Evolutionary conservation across 2,888 invertebrate genomes (phyloP).

Genomic region (Therioaphis trifolii): DNA sequence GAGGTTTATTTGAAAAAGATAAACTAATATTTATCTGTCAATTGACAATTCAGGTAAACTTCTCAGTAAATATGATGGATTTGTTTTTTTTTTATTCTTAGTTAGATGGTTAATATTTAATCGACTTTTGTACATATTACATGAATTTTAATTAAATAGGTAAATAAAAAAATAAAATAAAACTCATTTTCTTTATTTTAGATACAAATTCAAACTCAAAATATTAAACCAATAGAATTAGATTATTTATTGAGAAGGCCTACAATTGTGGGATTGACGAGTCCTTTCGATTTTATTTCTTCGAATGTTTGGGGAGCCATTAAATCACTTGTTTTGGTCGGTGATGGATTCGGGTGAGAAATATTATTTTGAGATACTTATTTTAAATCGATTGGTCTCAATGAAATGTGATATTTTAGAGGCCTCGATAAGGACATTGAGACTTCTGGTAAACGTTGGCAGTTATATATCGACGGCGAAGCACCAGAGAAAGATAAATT

Average conservation of each 20-base stretch:
- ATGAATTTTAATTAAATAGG: background rate
- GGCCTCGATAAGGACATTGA: constrained; percentile 92
- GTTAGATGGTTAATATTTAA: too few relatives aligned
- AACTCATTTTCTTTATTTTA: constrained; percentile 69
- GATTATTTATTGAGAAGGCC: constrained; percentile 91
- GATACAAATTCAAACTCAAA: constrained; percentile 75
- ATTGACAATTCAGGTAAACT: constrained; percentile 83
- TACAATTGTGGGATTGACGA: constrained; percentile 77
- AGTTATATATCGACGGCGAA: constrained; percentile 91
- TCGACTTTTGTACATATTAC: too few relatives aligned
- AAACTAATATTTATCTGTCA: constrained; percentile 91
- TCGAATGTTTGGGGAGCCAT: constrained; percentile 86
- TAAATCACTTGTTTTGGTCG: constrained; percentile 75
- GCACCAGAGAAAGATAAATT: constrained; percentile 93
- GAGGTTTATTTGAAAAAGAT: constrained; percentile 91
- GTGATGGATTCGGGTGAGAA: constrained; percentile 73
- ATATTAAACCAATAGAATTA: constrained; percentile 80
- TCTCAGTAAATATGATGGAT: background rate
- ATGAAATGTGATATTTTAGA: constrained; percentile 69
- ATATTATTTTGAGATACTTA: background rate
- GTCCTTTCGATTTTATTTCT: constrained; percentile 86
- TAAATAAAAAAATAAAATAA: background rate
- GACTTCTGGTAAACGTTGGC: constrained; percentile 91
- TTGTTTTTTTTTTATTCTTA: background rate
- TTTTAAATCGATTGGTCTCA: background rate